phyloP scores from a whole-genome alignment of 1,140 invertebrate species.

The Drosophila orena region DNA sequence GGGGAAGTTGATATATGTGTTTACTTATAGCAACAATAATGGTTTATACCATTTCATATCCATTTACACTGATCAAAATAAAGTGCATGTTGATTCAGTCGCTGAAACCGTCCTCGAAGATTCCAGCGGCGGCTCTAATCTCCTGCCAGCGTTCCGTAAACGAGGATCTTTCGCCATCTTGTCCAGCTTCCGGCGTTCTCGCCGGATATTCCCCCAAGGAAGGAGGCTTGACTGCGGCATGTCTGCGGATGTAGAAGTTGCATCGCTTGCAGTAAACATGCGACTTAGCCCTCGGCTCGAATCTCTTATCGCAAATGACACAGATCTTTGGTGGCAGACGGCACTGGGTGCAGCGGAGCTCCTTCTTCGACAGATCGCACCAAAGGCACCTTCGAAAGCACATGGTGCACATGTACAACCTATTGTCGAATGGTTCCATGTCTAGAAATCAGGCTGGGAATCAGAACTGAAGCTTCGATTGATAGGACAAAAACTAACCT shows the following conservation, averaged over 20 bases:
- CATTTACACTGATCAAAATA: too few species aligned
- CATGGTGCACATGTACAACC: constrained; percentile 1
- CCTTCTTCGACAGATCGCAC: background rate
- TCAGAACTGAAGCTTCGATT: too few species aligned
- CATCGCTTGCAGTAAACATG: background rate
- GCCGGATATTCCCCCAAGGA: background rate
- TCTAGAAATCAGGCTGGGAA: background rate
- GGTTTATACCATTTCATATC: too few species aligned
- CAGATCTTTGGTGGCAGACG: background rate
- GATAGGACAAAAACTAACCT: background rate
- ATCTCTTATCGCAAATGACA: background rate
- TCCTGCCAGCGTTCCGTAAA: constrained; percentile 2
- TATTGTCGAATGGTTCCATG: background rate
- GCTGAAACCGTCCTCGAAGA: background rate
- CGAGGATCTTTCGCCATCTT: background rate
- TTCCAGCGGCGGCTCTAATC: background rate
- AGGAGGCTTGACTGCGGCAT: background rate
- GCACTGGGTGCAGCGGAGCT: background rate
- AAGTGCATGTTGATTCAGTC: background rate
- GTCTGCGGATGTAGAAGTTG: background rate
- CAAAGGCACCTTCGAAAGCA: background rate
- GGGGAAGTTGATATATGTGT: too few species aligned
- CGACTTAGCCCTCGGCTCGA: background rate
- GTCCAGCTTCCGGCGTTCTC: too few species aligned
- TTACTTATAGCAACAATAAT: too few species aligned